These are phyloP conservation scores for Macrotrachela quadricornifera DNA, from an alignment of 1,140 invertebrate species.

Conservation along the genomic window DNA sequence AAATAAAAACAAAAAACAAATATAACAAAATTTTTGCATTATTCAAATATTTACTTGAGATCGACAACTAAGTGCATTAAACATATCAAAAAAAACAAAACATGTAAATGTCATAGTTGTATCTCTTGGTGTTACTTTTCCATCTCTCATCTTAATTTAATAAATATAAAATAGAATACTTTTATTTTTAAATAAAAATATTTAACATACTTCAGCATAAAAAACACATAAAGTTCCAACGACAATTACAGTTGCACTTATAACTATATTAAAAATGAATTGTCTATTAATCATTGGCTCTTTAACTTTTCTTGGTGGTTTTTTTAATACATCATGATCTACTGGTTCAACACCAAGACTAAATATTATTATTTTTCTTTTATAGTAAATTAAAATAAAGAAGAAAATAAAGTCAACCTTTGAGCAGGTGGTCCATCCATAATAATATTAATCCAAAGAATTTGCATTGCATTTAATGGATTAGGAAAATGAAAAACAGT, in stretches of 20 bases:
- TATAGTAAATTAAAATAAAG: too few relatives aligned
- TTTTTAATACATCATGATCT: constrained; percentile 47
- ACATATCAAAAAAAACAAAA: constrained; percentile 99
- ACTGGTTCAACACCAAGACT: constrained; percentile 82
- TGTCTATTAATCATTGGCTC: constrained; percentile 68
- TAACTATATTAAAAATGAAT: constrained; percentile 67
- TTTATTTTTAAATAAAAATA: neutral
- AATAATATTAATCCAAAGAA: constrained; percentile 97
- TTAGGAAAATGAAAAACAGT: constrained; percentile 71
- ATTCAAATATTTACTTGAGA: constrained; percentile 44
- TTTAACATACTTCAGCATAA: constrained; percentile 55
- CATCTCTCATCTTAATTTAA: constrained; percentile 84
- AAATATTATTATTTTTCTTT: too few relatives aligned
- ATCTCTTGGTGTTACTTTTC: constrained; percentile 56
- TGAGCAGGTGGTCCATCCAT: constrained; percentile 80
- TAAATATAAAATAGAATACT: constrained; percentile 17
- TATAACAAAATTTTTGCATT: neutral
- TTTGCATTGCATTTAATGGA: constrained; percentile 99
- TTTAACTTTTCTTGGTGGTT: constrained; percentile 53
- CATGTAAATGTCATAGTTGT: constrained; percentile 99
- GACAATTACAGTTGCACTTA: constrained; percentile 82
- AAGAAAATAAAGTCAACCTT: too few relatives aligned
- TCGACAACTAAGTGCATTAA: constrained; percentile 89
- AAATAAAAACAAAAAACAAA: constrained; percentile 10
- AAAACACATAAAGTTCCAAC: constrained; percentile 89